Base-by-base conservation (phyloP, 2,888 invertebrate genomes). In the Conus canariensis region DNA sequence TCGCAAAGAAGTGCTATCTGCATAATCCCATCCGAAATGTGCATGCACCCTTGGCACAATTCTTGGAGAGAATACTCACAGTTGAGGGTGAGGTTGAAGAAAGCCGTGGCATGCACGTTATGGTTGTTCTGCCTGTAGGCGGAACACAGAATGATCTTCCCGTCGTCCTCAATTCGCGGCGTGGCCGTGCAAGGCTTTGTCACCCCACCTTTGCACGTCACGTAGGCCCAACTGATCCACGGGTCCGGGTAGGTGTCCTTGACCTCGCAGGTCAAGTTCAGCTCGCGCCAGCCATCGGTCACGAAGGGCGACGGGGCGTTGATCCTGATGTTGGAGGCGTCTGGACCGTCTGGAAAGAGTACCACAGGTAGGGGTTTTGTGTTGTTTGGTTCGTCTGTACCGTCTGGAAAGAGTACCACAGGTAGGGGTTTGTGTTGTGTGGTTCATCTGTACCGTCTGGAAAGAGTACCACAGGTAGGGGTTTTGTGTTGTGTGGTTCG, bases 161-260 rank as follows among this genome's bases (percentile, higher is more conserved):
- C 86, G 30, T 86, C 86, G 10, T 86, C 30, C 16, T 10, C 14
- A n/a, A 67, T 30, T 1, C 14, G 1, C 3, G 86, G 86, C 6
- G 4, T 45, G 19, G 67, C n/a, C 14, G 25, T n/a, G 10, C 86
- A 86, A n/a, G 60, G 59, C 8, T 83, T 22, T 4, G 56, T 56
- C 19, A 58, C 25, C 22, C 82, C 82, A 8, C 58, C 64, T 16
- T 67, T 16, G 67, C 86, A 86, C 30, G 16, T 86, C 16, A 86
- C 60, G 45, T 45, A 67, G 30, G 86, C 22, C 86, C 86, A 86
- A 67, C 86, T 86, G 45, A 86, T 86, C 30, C 86, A 16, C 64
- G 86, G 86, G 64, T n/a, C 64, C 8, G 86, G 86, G 86, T 86
- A n/a, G 16, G 86, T 25, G 86, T 86, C 19, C 22, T 59, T 86